Conservation (phyloP, 2,797 vertebrate species). For the Catostomus latipinnis region DNA sequence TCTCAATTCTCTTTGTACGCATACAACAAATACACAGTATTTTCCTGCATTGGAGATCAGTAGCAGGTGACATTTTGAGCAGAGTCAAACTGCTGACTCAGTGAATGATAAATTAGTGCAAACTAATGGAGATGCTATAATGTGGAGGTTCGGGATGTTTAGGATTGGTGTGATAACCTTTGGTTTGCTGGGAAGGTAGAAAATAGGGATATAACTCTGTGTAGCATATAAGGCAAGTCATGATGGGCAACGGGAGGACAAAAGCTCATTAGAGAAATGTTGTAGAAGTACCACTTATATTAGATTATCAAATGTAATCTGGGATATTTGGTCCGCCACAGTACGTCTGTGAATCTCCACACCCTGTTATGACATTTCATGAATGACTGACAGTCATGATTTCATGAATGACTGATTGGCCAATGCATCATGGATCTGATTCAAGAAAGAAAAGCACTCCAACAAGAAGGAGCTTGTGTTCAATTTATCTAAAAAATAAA, state of each 20-base stretch:
- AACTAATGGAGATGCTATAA: conserved; percentile 56
- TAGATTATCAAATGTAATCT: conserved; percentile 54
- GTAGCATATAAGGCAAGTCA: conserved; percentile 70
- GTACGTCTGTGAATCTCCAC: conserved; percentile 60
- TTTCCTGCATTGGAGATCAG: conserved; percentile 64
- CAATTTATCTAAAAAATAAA: conserved; percentile 76
- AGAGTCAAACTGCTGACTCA: conserved; percentile 61
- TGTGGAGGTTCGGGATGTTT: conserved; percentile 34
- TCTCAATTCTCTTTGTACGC: conserved; percentile 57
- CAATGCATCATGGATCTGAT: conserved; percentile 53
- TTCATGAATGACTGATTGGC: conserved; percentile 42
- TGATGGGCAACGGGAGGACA: conserved; percentile 65
- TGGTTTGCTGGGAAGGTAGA: conserved; percentile 67
- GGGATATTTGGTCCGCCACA: conserved; percentile 70
- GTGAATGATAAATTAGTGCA: conserved; percentile 64
- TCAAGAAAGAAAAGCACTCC: conserved; percentile 65
- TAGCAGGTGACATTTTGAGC: conserved; percentile 63
- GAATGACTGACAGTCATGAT: conserved; percentile 17
- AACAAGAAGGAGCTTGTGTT: conserved; percentile 61
- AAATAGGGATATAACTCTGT: conserved; percentile 49
- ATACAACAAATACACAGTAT: conserved; percentile 68
- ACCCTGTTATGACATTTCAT: conserved; percentile 33
- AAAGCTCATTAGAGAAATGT: conserved; percentile 19
- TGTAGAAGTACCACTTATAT: neutral
- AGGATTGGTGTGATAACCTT: conserved; percentile 64